Base-by-base conservation (phyloP, 2,113 vertebrate genomes). In the Sinosuthora webbiana region DNA sequence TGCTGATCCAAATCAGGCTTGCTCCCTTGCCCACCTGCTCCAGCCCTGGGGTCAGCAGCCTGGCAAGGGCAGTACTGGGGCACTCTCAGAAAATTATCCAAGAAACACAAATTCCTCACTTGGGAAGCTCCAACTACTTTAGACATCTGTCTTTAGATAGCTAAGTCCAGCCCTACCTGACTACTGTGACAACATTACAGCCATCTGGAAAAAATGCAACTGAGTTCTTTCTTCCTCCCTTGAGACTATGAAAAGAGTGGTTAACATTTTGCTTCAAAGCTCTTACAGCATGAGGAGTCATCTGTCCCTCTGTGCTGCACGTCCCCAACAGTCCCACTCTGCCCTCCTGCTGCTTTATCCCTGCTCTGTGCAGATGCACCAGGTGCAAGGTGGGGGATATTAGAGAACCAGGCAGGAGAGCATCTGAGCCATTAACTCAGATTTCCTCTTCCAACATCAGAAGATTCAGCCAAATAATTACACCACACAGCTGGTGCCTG, bases 391-490 rank as follows among this genome's bases (percentile, higher is more conserved):
- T 86, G 76, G 39, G 59, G 13, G 33, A 83, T 83, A 63, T 92
- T 65, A 87, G 31, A 59, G 68, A 92, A 27, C 9, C 88, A 93
- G 63, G 49, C n/a, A 86, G 85, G 67, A 96, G 21, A 94, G 31
- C 75, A 91, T 91, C 83, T 96, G 88, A 93, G 62, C 63, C 68
- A 90, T 96, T 95, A 92, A 69, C 65, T 93, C 88, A 95, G 90
- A 87, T 92, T 95, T 94, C 93, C 60, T 92, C 49, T 84, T 92
- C 30, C 93, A 90, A 50, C 1, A 0, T 95, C 83, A 81, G 76
- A 95, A 96, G 60, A 95, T 92, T 87, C 92, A 93, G 90, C 75
- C 95, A 97, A 96, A 96, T 94, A 96, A 97, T 97, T 97, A 96
- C 81, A 95, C 93, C 80, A 87, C 95, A 77, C 95, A 97, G 95